phyloP scores from a whole-genome alignment of 2,888 invertebrate genomes.

The Griposia aprilina region DNA sequence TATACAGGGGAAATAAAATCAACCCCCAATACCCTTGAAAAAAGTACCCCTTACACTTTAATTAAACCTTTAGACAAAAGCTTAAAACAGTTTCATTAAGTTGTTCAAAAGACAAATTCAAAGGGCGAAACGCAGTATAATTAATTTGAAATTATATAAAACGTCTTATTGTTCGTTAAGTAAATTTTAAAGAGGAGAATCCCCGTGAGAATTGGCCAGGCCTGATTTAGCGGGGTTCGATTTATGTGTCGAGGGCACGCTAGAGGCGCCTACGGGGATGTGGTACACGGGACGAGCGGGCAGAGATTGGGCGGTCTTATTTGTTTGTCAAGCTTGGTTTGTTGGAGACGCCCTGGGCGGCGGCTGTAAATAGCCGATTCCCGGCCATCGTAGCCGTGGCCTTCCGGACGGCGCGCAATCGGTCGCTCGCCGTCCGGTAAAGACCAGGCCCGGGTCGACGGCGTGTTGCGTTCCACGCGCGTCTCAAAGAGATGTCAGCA shows the following conservation, averaged over 20 bases:
- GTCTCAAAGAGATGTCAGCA: no score
- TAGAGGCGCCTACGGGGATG: constrained; percentile 68
- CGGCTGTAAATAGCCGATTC: no score
- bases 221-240: constrained; percentile 85
- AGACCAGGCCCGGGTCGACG: no score
- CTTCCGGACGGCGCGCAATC: no score
- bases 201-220: constrained; percentile 81
- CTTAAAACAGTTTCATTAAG: constrained; percentile 49
- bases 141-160: constrained; percentile 68
- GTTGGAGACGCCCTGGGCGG: no score
- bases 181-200: constrained; percentile 81
- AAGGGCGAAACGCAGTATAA: constrained; percentile 45
- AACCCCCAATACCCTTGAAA: background rate
- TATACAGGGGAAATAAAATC: background rate
- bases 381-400: no score
- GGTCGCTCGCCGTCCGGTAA: no score
- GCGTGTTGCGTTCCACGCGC: no score
- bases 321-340: background rate
- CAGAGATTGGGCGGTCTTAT: background rate
- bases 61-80: constrained; percentile 35
- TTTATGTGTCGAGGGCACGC: constrained; percentile 83
- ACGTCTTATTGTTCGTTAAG: constrained; percentile 77
- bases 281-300: constrained; percentile 55
- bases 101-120: constrained; percentile 44
- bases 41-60: constrained; percentile 4